These are phyloP conservation scores for Eurytoma adleriae DNA, from an alignment of 2,888 invertebrate genomes.

Conservation along the genomic window DNA sequence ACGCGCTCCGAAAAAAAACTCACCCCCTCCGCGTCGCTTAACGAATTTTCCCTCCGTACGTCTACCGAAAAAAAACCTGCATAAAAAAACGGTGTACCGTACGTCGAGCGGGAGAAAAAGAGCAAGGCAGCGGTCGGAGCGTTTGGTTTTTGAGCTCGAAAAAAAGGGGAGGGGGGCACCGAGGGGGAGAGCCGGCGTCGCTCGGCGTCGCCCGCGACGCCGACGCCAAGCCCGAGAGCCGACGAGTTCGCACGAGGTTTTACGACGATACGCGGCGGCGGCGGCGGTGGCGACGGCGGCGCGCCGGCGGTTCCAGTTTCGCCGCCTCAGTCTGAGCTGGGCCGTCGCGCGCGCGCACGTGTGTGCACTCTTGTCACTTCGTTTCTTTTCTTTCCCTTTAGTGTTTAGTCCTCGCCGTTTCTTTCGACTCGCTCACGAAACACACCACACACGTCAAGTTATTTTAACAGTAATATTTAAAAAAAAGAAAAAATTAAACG, in stretches of 20 bases:
- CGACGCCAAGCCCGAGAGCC: slow-evolving; percentile 13
- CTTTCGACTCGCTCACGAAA: slow-evolving; percentile 18
- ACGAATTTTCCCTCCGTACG: too few relatives aligned
- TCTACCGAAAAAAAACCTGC: neutral
- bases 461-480: too few relatives aligned
- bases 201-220: neutral
- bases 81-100: neutral
- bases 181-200: neutral
- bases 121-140: neutral
- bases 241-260: slow-evolving; percentile 18
- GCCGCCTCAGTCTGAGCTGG: slow-evolving; percentile 53
- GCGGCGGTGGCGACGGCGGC: neutral
- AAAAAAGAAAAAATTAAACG: too few relatives aligned
- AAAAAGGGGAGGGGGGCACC: neutral
- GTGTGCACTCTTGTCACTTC: slow-evolving; percentile 61
- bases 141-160: neutral
- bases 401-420: slow-evolving; percentile 57
- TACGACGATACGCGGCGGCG: slow-evolving; percentile 22
- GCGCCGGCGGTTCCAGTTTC: slow-evolving; percentile 26
- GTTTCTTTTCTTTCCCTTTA: slow-evolving; percentile 70
- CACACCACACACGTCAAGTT: slow-evolving; percentile 17
- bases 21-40: neutral
- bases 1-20: neutral
- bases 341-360: slow-evolving; percentile 56
- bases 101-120: neutral